Evolutionary conservation across 2,888 invertebrate genomes (phyloP), one percentile per base, ranked within the genome.

Genomic region (Trisateles emortualis): DNA sequence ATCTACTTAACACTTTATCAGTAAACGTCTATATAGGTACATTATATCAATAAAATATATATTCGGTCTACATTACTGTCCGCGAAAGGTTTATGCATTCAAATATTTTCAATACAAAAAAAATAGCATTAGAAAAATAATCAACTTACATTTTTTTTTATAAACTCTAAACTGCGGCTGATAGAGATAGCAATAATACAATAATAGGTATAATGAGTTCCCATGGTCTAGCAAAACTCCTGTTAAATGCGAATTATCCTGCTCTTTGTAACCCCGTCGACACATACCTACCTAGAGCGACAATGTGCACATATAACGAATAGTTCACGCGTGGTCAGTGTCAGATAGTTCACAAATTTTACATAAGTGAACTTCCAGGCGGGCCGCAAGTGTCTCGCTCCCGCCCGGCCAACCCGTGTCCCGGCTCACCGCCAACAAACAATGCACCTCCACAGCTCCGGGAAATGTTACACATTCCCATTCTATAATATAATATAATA

Each of bases 261-360:
- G 32, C 32, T 5, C n/a, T 33, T n/a, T n/a, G n/a, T n/a, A 3
- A n/a, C 52, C 69, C 57, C 64, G 66, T 64, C 71, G 71, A 64
- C 68, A 72, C 64, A 72, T 72, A 63, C 64, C 68, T 72, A 63
- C 64, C 68, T 64, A 52, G 47, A 53, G 54, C 68, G 64, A 76
- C 76, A 68, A 68, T 74, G 77, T 68, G 72, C 74, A 78, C 75
- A 79, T 79, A 76, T 76, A 74, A 74, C 70, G 72, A 79, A 83
- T 81, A 81, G 72, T 78, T 79, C 68, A 76, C 74, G 72, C 72
- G 74, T 73, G 78, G 75, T 70, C 71, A 69, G 73, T 64, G 63
- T 62, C 60, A 71, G 77, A 79, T 81, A 81, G 83, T 83, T 81
- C 68, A 72, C 79, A 78, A 81, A 79, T 81, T 80, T 74, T 67